A percentile compares a stretch with the other conserved stretches of the same genome.
These are phyloP conservation scores for Nomada fucata DNA, from an alignment of 2,888 invertebrate species.

Conservation along the genomic window DNA sequence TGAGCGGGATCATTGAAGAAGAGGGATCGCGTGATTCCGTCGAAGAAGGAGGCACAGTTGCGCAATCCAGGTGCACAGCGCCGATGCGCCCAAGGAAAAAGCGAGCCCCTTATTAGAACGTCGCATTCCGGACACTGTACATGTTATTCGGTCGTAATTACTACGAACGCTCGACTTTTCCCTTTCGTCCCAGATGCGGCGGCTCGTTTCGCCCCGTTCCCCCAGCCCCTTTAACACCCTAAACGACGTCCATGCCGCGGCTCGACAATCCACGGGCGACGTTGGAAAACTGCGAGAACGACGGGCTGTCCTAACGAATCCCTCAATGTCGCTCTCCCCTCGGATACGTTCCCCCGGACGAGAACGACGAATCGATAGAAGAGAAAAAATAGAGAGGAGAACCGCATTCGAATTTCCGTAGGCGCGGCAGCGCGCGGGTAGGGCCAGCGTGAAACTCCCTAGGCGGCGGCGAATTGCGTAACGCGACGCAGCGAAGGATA, in stretches of 20 bases:
- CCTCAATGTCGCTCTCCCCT: no score
- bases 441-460: constrained; percentile 34
- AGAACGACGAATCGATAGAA: not conserved
- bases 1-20: constrained; percentile 12
- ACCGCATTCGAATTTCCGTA: not conserved
- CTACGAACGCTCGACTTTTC: not conserved
- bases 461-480: constrained; percentile 57
- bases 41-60: constrained; percentile 27
- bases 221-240: not conserved
- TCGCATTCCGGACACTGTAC: constrained; percentile 10
- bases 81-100: constrained; percentile 29
- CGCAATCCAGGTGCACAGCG: constrained; percentile 38
- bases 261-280: no score
- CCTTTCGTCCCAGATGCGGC: not conserved
- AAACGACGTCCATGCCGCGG: not conserved
- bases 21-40: constrained; percentile 38
- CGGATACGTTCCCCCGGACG: no score
- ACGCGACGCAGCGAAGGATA: constrained; percentile 60
- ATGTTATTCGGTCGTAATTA: constrained; percentile 29
- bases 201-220: not conserved
- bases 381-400: no score
- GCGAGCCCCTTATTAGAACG: constrained; percentile 42
- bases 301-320: no score
- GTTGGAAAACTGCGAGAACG: no score
- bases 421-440: not conserved